phyloP scores from a whole-genome alignment of 2,113 vertebrate species.

The Cacatua alba region DNA sequence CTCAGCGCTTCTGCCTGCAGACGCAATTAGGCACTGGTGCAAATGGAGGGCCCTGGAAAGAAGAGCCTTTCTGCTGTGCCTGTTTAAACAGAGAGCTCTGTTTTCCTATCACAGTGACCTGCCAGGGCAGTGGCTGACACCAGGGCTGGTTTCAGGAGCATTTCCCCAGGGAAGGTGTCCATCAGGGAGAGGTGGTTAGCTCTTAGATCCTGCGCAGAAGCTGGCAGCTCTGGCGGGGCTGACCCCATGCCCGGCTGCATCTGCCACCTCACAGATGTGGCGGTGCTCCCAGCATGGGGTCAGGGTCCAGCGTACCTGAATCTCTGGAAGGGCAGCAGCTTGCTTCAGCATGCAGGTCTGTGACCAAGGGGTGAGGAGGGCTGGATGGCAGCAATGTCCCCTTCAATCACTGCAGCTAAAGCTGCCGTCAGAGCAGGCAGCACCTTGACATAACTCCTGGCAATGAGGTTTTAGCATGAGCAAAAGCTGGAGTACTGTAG shows the following conservation, averaged over 20 bases:
- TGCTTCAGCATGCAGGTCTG: background rate
- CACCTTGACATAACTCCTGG: background rate
- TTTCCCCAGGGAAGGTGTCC: background rate
- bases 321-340: accelerated
- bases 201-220: background rate
- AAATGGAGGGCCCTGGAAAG: background rate
- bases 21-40: background rate
- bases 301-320: accelerated
- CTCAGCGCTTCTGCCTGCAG: background rate
- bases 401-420: accelerated
- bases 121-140: accelerated
- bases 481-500: background rate
- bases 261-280: accelerated
- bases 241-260: accelerated
- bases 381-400: background rate
- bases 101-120: accelerated
- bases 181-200: background rate
- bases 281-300: accelerated
- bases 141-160: accelerated
- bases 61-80: background rate
- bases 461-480: background rate
- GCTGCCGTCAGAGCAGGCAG: accelerated
- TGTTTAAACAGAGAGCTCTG: background rate
- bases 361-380: background rate
- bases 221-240: background rate